A percentile compares a stretch with the other conserved stretches of the same genome.
These are phyloP conservation scores for Temnothorax rugatulus DNA, from an alignment of 2,888 invertebrate species.

Conservation along the genomic window DNA sequence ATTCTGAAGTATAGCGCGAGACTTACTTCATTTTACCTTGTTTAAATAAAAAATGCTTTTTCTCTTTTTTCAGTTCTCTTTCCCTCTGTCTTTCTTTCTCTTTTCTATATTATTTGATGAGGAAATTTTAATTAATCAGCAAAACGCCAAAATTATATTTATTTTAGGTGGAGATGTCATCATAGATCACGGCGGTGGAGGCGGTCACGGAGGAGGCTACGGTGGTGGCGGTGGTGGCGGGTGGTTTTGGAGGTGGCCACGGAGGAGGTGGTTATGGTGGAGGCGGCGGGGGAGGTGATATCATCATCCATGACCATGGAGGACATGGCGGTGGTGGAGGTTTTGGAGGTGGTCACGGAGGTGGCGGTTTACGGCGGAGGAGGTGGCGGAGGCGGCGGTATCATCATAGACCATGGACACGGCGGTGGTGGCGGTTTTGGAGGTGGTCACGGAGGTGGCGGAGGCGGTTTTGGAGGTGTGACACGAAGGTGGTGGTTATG, in stretches of 20 bases:
- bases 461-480: conserved; percentile 31
- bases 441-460: conserved; percentile 44
- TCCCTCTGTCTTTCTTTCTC: neutral
- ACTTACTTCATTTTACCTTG: neutral
- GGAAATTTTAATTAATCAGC: neutral
- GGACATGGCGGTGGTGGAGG: conserved; percentile 56
- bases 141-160: neutral
- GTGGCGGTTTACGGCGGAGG: conserved; percentile 47
- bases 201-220: conserved; percentile 69
- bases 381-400: conserved; percentile 55
- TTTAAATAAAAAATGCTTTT: neutral
- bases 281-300: conserved; percentile 54
- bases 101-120: neutral
- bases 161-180: conserved; percentile 25
- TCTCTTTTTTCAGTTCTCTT: neutral
- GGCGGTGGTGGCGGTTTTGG: conserved; percentile 49
- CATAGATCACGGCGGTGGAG: conserved; percentile 64
- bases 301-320: conserved; percentile 47
- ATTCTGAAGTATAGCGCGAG: neutral
- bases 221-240: conserved; percentile 35
- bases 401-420: conserved; percentile 36
- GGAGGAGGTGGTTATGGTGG: conserved; percentile 46
- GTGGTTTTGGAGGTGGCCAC: neutral
- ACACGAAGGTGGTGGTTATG: conserved; percentile 34
- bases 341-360: conserved; percentile 61